Conservation (phyloP, 2,888 invertebrate genomes). For the Andrena trimmerana region DNA sequence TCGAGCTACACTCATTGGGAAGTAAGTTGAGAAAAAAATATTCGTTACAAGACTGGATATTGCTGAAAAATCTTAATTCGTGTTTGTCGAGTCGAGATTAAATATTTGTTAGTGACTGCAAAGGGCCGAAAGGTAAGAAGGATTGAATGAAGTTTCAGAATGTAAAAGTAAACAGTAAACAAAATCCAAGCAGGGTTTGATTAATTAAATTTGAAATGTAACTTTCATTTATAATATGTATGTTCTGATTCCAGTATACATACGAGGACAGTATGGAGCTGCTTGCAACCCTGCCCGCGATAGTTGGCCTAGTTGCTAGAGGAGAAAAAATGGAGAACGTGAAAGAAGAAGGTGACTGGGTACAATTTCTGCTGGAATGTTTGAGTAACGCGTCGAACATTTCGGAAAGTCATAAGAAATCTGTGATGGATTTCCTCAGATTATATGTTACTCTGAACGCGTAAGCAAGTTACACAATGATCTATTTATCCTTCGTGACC, state of each 20-base stretch:
- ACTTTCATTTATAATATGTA: constrained; percentile 11
- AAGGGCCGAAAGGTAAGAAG: no score
- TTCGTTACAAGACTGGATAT: not conserved
- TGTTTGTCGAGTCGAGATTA: no score
- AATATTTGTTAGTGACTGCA: no score
- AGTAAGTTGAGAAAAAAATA: constrained; percentile 62
- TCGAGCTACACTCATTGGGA: constrained; percentile 78
- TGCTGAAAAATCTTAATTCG: no score
- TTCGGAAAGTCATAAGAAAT: constrained; percentile 62
- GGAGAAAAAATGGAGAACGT: constrained; percentile 41
- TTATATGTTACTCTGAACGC: constrained; percentile 78
- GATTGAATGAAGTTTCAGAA: no score
- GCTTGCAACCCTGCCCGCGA: constrained; percentile 78
- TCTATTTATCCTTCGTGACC: not conserved
- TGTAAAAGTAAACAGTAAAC: no score
- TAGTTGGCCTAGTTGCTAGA: constrained; percentile 74
- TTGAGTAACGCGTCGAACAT: constrained; percentile 58
- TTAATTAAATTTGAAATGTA: not conserved
- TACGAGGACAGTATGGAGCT: constrained; percentile 82
- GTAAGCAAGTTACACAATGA: constrained; percentile 62
- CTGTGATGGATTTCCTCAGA: constrained; percentile 76
- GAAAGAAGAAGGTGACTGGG: constrained; percentile 76
- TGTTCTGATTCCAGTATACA: constrained; percentile 69
- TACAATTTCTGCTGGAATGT: constrained; percentile 75
- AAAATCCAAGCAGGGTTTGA: no score